These are phyloP conservation scores for Calameuta pallipes DNA, from an alignment of 2,888 invertebrate genomes.

Conservation along the genomic window DNA sequence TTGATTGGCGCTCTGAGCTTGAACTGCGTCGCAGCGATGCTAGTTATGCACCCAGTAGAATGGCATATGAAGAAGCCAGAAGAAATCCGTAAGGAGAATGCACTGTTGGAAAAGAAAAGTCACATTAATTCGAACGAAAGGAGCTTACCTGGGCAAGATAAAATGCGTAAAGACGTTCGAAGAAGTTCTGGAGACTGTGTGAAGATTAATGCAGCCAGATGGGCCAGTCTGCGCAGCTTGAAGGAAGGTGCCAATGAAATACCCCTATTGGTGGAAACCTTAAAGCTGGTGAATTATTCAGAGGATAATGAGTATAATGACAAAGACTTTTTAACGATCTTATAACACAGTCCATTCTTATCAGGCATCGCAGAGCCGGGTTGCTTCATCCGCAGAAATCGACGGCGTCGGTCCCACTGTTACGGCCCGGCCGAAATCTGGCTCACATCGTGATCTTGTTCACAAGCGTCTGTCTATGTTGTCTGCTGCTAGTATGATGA, in stretches of 20 bases:
- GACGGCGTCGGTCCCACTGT: conserved; percentile 25
- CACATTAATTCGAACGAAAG: not conserved
- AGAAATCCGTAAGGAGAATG: not conserved
- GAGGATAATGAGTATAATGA: not conserved
- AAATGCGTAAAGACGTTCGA: not conserved
- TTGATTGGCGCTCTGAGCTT: conserved; percentile 76
- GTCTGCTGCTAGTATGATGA: conserved; percentile 57
- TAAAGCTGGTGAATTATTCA: conserved; percentile 35
- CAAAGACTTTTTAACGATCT: not conserved
- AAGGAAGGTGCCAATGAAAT: conserved; percentile 43
- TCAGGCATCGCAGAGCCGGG: conserved; percentile 28
- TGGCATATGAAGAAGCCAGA: conserved; percentile 68
- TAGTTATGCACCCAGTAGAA: conserved; percentile 79
- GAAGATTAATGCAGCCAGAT: conserved; percentile 30
- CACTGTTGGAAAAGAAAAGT: not conserved
- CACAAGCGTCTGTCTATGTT: conserved; percentile 41
- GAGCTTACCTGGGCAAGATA: too few relatives aligned
- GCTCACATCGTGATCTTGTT: conserved; percentile 39
- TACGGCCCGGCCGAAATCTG: conserved; percentile 31
- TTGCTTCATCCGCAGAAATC: conserved; percentile 41
- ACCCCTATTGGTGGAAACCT: conserved; percentile 41
- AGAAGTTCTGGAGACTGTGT: not conserved
- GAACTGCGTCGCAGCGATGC: conserved; percentile 76
- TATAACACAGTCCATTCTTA: not conserved
- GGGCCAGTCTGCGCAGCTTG: conserved; percentile 57